phyloP scores from a whole-genome alignment of 1,140 invertebrate genomes.

The Orius insidiosus region DNA sequence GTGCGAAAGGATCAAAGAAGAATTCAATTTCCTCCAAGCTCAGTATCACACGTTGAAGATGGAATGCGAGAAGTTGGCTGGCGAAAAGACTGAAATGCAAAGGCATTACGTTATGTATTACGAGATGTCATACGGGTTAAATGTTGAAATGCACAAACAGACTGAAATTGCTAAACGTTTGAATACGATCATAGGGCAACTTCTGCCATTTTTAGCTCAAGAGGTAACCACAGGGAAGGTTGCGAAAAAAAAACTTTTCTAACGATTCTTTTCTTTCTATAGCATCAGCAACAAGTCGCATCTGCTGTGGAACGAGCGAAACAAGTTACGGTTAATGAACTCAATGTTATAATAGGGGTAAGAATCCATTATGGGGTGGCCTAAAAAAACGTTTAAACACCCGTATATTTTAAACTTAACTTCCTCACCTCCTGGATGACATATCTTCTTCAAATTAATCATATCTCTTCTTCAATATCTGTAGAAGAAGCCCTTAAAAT shows the following conservation, averaged over 20 bases:
- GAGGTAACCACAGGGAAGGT: conserved; percentile 35
- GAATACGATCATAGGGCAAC: conserved; percentile 76
- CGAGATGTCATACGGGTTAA: conserved; percentile 64
- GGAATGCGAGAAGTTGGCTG: conserved; percentile 81
- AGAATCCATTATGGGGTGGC: conserved; percentile 25
- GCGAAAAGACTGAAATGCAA: conserved; percentile 95
- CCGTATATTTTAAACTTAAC: no score
- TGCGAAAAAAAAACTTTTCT: not conserved
- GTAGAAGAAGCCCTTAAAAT: not conserved
- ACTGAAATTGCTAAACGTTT: conserved; percentile 87
- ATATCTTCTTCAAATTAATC: no score
- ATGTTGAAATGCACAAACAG: conserved; percentile 75
- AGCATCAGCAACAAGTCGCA: conserved; percentile 86
- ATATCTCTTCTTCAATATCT: no score
- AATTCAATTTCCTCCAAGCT: conserved; percentile 69
- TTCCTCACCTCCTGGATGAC: no score
- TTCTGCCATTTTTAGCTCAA: conserved; percentile 78
- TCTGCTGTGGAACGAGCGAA: conserved; percentile 85
- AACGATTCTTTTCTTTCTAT: conserved; percentile 16
- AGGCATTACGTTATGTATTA: conserved; percentile 93
- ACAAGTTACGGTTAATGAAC: conserved; percentile 86
- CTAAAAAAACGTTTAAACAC: no score
- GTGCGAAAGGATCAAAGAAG: conserved; percentile 82
- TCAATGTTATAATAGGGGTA: conserved; percentile 77
- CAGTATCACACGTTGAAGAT: conserved; percentile 78